Evolutionary conservation across 2,797 vertebrate species (phyloP).

Genomic region (Enteromius treurensis): DNA sequence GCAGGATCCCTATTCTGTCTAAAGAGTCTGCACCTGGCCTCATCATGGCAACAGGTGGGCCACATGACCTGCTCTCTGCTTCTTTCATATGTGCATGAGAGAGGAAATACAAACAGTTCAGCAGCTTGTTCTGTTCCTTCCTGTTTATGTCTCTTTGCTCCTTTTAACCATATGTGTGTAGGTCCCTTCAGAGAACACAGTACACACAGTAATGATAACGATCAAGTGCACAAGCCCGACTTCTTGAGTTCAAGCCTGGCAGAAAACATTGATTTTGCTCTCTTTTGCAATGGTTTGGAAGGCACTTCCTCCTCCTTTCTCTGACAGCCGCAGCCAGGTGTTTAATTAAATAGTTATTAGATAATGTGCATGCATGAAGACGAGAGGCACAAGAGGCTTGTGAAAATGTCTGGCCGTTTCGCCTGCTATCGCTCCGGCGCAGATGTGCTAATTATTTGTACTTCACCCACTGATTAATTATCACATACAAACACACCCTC

Average conservation of each 20-base stretch:
- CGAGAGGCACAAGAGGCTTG: constrained; percentile 35
- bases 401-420: constrained; percentile 49
- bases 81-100: background rate
- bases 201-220: constrained; percentile 41
- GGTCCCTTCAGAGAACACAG: constrained; percentile 20
- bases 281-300: constrained; percentile 24
- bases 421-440: constrained; percentile 65
- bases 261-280: constrained; percentile 61
- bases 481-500: constrained; percentile 26
- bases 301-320: constrained; percentile 2
- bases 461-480: constrained; percentile 57
- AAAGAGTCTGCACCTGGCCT: constrained; percentile 96
- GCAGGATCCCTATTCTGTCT: constrained; percentile 93
- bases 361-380: constrained; percentile 63
- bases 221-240: constrained; percentile 11
- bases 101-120: constrained; percentile 3
- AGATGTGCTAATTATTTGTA: constrained; percentile 73
- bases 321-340: constrained; percentile 40
- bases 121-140: background rate
- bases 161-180: background rate
- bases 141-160: background rate
- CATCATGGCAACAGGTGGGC: constrained; percentile 91
- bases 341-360: constrained; percentile 73
- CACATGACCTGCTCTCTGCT: background rate
- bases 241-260: constrained; percentile 39